Evolutionary conservation across 2,113 vertebrate genomes (phyloP).

Genomic region (Amphilophus citrinellus): DNA sequence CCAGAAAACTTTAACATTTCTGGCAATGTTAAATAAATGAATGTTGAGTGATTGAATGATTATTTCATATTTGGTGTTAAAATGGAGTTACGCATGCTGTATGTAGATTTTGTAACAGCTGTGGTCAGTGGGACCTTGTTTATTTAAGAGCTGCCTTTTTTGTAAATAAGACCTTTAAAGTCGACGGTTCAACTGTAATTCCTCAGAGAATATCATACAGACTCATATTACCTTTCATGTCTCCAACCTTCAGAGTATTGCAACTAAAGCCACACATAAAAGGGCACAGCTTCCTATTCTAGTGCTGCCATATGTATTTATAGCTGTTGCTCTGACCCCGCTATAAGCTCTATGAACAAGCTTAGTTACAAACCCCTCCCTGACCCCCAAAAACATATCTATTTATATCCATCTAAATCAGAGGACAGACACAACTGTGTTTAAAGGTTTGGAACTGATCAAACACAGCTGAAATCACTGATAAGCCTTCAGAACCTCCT

Average conservation of each 20-base stretch:
- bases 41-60: constrained; percentile 18
- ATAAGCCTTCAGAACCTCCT: constrained; percentile 48
- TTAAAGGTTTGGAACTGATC: constrained; percentile 58
- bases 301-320: constrained; percentile 67
- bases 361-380: constrained; percentile 63
- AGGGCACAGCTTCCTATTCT: constrained; percentile 75
- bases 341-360: constrained; percentile 64
- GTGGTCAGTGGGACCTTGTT: constrained; percentile 41
- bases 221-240: constrained; percentile 46
- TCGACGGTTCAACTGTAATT: constrained; percentile 41
- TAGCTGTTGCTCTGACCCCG: constrained; percentile 67
- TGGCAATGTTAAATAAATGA: constrained; percentile 3
- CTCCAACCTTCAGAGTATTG: constrained; percentile 33
- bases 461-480: constrained; percentile 49
- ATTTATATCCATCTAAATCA: constrained; percentile 66
- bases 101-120: constrained; percentile 62
- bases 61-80: constrained; percentile 35
- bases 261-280: constrained; percentile 64
- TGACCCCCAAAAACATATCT: constrained; percentile 59
- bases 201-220: constrained; percentile 44
- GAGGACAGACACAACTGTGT: constrained; percentile 40
- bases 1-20: not conserved
- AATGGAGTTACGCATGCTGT: constrained; percentile 47
- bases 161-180: constrained; percentile 30
- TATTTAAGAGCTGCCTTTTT: constrained; percentile 26